Percentiles rank a stretch among this genome's conserved stretches.
Evolutionary conservation across 2,797 vertebrate species (phyloP).

Genomic region (Trachops cirrhosus): DNA sequence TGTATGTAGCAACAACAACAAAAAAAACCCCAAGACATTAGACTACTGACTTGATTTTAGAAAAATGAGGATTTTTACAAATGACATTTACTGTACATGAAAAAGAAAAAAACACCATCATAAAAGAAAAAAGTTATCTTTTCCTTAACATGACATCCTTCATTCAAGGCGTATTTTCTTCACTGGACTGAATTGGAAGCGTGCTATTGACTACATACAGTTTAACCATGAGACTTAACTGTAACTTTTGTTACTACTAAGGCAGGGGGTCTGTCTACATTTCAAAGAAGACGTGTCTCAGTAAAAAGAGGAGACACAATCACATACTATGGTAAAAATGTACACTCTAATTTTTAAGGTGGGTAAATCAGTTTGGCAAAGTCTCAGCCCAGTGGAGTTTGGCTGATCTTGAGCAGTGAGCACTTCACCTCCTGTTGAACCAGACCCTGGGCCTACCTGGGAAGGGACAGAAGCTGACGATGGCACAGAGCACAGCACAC

Average conservation of each 20-base stretch:
- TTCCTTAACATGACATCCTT: conserved; percentile 33
- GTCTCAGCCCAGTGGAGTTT: not conserved
- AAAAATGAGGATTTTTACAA: conserved; percentile 36
- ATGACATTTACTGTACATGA: not conserved
- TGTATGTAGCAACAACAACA: not conserved
- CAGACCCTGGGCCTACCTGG: not conserved
- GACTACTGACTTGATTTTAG: conserved; percentile 31
- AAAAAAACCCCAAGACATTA: not conserved
- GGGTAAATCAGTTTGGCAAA: conserved; percentile 41
- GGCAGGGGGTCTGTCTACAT: conserved; percentile 4
- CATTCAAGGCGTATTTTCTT: conserved; percentile 38
- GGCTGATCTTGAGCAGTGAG: not conserved
- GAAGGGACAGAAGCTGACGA: not conserved
- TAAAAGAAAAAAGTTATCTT: not conserved
- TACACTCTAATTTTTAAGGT: conserved; percentile 27
- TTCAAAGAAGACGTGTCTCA: conserved; percentile 45
- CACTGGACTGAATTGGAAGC: conserved; percentile 2
- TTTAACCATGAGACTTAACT: conserved; percentile 33
- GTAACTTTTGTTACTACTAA: conserved; percentile 33
- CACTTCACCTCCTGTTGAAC: conserved; percentile 22
- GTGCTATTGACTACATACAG: not conserved
- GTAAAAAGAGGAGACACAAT: conserved; percentile 56
- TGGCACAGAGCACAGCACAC: rapidly evolving
- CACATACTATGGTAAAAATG: conserved; percentile 24
- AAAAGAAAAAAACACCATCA: conserved; percentile 16